phyloP scores from a whole-genome alignment of 2,113 vertebrate genomes.

The Cyprinodon tularosa region DNA sequence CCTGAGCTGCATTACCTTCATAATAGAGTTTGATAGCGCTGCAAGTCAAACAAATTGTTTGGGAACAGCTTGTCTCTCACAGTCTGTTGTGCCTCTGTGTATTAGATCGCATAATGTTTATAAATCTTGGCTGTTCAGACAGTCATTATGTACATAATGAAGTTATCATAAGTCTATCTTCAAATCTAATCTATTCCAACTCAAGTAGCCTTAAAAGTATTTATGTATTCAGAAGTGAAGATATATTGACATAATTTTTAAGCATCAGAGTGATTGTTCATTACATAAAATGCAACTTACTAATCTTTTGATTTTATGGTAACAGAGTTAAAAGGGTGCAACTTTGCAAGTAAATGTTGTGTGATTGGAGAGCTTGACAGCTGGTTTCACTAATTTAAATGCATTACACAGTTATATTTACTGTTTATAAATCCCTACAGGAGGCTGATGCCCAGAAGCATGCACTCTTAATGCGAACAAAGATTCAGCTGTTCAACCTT shows the following conservation, averaged over 20 bases:
- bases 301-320: not conserved
- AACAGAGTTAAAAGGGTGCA: not conserved
- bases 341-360: not conserved
- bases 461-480: conserved; percentile 3
- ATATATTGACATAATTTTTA: not conserved
- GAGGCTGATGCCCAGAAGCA: not conserved
- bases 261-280: not conserved
- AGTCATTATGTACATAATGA: not conserved
- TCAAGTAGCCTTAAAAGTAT: not conserved
- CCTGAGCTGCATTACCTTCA: not conserved
- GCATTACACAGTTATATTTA: not conserved
- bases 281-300: not conserved
- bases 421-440: conserved; percentile 6
- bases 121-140: not conserved
- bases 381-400: not conserved
- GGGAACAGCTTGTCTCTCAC: not conserved
- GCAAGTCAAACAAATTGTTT: not conserved
- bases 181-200: not conserved
- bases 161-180: not conserved
- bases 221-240: not conserved
- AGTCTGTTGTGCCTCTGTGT: not conserved
- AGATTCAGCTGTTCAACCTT: conserved; percentile 12
- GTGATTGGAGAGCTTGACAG: not conserved
- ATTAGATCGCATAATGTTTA: not conserved
- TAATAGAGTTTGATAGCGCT: not conserved